Conservation (phyloP, 2,888 invertebrate species). For the Pseudococcus longispinus region DNA sequence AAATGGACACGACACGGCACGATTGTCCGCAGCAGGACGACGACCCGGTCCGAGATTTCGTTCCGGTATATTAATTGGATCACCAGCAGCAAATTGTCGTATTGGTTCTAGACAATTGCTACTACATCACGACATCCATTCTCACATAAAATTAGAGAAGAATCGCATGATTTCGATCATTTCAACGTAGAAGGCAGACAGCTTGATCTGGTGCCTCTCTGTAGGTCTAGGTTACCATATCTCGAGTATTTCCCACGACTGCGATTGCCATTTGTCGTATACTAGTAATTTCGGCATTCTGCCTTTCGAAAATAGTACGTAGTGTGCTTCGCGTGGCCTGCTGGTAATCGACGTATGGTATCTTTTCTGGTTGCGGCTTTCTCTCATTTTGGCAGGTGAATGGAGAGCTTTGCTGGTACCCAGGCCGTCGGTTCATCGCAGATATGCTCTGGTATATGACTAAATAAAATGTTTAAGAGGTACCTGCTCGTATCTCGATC, state of each 20-base stretch:
- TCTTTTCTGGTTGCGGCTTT: background rate
- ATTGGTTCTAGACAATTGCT: background rate
- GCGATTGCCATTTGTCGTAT: background rate
- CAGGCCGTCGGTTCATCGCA: background rate
- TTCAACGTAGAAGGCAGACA: background rate
- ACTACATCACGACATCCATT: background rate
- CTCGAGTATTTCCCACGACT: background rate
- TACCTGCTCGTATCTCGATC: background rate
- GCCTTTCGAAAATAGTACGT: background rate
- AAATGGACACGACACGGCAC: background rate
- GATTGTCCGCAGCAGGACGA: background rate
- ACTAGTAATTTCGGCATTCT: background rate
- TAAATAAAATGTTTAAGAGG: background rate
- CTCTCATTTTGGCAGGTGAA: background rate
- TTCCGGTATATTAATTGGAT: slow-evolving; percentile 9
- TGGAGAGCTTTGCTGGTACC: background rate
- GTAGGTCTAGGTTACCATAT: background rate
- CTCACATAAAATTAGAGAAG: background rate
- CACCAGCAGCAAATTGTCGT: background rate
- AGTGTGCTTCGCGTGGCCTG: background rate
- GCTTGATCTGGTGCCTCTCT: no score
- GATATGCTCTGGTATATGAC: background rate
- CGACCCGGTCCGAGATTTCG: background rate
- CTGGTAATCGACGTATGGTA: background rate
- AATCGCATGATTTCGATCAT: background rate